A percentile compares a stretch with the other conserved stretches of the same genome.
phyloP scores from a whole-genome alignment of 1,140 invertebrate species.

The Hylyphantes graminicola region DNA sequence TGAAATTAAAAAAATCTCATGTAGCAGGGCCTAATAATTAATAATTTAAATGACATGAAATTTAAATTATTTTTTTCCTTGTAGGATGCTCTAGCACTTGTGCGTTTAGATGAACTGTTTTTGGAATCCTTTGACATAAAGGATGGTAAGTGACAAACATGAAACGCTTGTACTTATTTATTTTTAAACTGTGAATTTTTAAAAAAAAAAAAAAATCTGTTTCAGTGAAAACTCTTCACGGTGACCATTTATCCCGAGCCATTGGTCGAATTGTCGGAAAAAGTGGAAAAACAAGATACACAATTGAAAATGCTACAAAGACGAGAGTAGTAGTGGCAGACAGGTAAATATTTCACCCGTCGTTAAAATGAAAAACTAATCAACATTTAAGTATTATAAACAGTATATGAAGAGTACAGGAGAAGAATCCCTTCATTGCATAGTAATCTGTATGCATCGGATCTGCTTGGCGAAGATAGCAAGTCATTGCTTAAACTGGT shows the following conservation, averaged over 20 bases:
- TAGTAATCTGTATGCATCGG: no score
- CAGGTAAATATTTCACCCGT: constrained; percentile 66
- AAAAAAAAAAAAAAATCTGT: constrained; percentile 36
- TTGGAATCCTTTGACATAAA: constrained; percentile 97
- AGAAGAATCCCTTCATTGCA: no score
- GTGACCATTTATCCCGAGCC: constrained; percentile 94
- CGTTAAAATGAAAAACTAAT: no score
- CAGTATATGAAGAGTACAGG: no score
- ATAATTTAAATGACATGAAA: neutral
- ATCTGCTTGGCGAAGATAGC: no score
- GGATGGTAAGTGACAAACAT: constrained; percentile 74
- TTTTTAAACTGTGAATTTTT: neutral
- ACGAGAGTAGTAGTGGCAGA: constrained; percentile 98
- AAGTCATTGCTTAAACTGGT: no score
- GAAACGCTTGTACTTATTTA: no score
- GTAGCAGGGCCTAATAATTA: no score
- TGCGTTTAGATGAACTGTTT: constrained; percentile 97
- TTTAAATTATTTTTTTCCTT: constrained; percentile 40
- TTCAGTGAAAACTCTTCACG: constrained; percentile 90
- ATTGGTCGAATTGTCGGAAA: constrained; percentile 97
- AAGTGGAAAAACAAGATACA: constrained; percentile 96
- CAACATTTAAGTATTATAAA: no score
- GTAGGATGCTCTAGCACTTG: constrained; percentile 89
- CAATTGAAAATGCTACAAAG: constrained; percentile 99
- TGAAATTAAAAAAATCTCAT: no score